Evolutionary conservation across 2,888 invertebrate species (phyloP), one percentile per base, ranked within the genome.

Genomic region (Clusia tigrina): DNA sequence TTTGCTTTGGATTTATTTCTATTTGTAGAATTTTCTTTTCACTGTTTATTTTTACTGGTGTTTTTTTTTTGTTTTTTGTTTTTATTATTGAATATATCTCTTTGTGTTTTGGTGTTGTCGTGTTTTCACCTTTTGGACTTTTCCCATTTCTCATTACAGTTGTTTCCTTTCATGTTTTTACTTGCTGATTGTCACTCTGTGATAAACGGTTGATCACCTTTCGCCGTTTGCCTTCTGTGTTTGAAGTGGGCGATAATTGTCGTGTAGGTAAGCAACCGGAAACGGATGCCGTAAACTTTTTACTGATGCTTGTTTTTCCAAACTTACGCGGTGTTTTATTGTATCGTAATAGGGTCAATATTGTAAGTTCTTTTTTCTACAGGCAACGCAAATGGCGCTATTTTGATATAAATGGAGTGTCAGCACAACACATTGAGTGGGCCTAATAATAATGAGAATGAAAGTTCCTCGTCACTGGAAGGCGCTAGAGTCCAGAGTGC

Each of bases 191-290:
- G n/a, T 42, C 3, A n/a, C 9, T 6, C 42, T 15, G 3, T 42
- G 42, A 32, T 42, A 42, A 32, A 32, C 12, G 32, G n/a, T n/a
- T n/a, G n/a, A n/a, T n/a, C n/a, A n/a, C n/a, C 32, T 32, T 32
- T 32, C 12, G 32, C 6, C 32, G 6, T 32, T 32, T 6, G 32
- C 32, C 32, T 32, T 6, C 32, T 32, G 32, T 32, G 32, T 12
- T 32, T 32, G 6, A 32, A 12, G 32, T 32, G 42, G 23, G 17
- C 54, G 54, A 48, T 56, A 61, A 48, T 25, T 54, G 51, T n/a
- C n/a, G n/a, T n/a, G 58, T 38, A 25, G 18, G 25, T 17, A 52
- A 46, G 42, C 57, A 57, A 62, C 5, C 62, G 62, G 62, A 57
- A 62, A 57, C 62, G 62, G 62, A 57, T 57, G 53, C 6, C 54